phyloP scores from a whole-genome alignment of 2,888 invertebrate species.

The Neria commutata region DNA sequence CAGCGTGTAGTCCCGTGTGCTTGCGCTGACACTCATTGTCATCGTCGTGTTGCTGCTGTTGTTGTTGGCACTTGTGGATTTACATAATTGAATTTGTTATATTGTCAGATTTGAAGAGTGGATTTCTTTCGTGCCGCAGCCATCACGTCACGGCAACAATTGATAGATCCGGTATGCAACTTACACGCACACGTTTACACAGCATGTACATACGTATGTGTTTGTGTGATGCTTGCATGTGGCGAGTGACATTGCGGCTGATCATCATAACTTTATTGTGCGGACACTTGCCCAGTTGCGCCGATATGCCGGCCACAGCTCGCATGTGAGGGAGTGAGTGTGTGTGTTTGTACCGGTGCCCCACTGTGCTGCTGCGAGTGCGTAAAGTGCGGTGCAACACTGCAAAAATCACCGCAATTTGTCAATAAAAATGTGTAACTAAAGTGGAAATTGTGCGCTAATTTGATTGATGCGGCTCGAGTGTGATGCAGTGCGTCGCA shows the following conservation, averaged over 20 bases:
- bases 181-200: neutral
- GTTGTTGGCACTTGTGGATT: constrained; percentile 40
- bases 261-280: constrained; percentile 3
- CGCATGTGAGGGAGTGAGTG: no score
- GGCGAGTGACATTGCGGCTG: neutral
- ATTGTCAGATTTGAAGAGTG: constrained; percentile 52
- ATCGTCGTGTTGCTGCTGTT: constrained; percentile 21
- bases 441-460: constrained; percentile 16
- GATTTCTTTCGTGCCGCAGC: neutral
- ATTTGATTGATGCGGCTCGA: constrained; percentile 10
- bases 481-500: neutral
- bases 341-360: neutral
- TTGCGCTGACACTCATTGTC: constrained; percentile 1
- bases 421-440: constrained; percentile 58
- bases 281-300: neutral
- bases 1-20: constrained; percentile 8
- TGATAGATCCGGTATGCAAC: constrained; percentile 56
- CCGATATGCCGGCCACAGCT: neutral
- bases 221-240: constrained; percentile 2
- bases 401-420: constrained; percentile 60
- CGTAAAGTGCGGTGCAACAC: constrained; percentile 24
- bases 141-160: constrained; percentile 41
- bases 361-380: constrained; percentile 5
- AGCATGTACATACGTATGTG: neutral
- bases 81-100: constrained; percentile 62